Evolutionary conservation across 2,888 invertebrate species (phyloP), one percentile per base, ranked within the genome.

Genomic region (Phanerotoma sp.): DNA sequence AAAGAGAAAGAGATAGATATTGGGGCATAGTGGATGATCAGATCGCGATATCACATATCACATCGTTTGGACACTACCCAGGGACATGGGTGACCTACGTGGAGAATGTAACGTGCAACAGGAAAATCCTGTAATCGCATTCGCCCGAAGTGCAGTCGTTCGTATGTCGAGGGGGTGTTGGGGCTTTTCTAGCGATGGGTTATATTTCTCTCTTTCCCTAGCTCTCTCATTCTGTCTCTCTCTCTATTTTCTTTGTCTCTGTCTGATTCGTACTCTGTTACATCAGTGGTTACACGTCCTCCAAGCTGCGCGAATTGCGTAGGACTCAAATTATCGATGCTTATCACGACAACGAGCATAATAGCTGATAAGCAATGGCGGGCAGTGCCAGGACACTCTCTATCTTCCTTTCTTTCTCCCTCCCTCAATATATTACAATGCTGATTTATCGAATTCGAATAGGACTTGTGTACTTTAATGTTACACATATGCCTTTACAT

Each of bases 51-150:
- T 56, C 50, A 55, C 58, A 53, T 56, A 61, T 56, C 54, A 56
- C 32, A 48, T 54, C 44, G 15, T 32, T 25, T 15, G 47, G 15
- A 22, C 15, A 33, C 37, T 13, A 10, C 18, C 40, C 25, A 25
- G 38, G 28, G 18, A 28, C 15, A 22, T 18, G 30, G n/a, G 15
- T 30, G 30, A 20, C 9, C 25, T 22, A 33, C 49, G 49, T 40
- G 65, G 63, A 60, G 66, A 65, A 70, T 67, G 69, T 67, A 66
- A 68, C 68, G 58, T 54, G 61, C 58, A 63, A 63, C 62, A 67
- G 67, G 63, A 69, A 68, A 70, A 72, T 74, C 73, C 74, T 73
- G 74, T 74, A 75, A 72, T 69, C 71, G 65, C 65, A 65, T 58
- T 59, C 62, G 60, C 60, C 57, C 54, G 46, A 57, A 56, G 57